phyloP scores from a whole-genome alignment of 1,140 invertebrate genomes.

The Hylaeus volcanicus region DNA sequence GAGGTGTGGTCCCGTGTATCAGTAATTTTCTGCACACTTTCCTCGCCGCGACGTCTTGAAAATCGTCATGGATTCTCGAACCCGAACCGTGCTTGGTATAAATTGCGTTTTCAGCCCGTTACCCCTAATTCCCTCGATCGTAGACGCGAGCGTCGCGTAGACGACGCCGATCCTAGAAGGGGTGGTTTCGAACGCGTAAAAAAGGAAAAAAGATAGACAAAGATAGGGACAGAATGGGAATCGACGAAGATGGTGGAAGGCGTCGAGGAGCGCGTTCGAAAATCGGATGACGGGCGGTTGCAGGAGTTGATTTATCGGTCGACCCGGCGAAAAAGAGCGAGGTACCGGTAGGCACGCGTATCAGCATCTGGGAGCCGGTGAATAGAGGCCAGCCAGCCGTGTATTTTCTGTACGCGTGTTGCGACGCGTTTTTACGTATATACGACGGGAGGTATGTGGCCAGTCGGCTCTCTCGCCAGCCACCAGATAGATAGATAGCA shows the following conservation, averaged over 20 bases:
- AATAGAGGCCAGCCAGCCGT: conserved; percentile 41
- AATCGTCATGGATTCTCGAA: no score
- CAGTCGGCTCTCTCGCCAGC: conserved; percentile 39
- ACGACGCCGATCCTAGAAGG: no score
- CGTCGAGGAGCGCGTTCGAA: neutral
- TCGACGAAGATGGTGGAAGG: neutral
- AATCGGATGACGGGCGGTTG: neutral
- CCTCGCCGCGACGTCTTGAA: no score
- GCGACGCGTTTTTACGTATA: conserved; percentile 37
- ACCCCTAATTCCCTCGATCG: no score
- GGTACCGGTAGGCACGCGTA: conserved; percentile 37
- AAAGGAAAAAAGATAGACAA: neutral
- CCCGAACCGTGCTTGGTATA: no score
- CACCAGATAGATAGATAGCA: conserved; percentile 59
- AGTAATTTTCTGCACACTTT: no score
- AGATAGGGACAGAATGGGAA: no score
- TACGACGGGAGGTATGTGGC: conserved; percentile 39
- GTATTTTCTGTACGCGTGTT: conserved; percentile 40
- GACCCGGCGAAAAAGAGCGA: conserved; percentile 18
- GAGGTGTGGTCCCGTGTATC: no score
- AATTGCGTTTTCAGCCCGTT: no score
- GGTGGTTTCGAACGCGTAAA: no score
- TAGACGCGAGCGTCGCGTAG: no score
- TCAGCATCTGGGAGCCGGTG: conserved; percentile 21
- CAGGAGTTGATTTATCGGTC: conserved; percentile 5